Base-by-base conservation (phyloP, 1,140 invertebrate species). In the Chironomus striatipennis region DNA sequence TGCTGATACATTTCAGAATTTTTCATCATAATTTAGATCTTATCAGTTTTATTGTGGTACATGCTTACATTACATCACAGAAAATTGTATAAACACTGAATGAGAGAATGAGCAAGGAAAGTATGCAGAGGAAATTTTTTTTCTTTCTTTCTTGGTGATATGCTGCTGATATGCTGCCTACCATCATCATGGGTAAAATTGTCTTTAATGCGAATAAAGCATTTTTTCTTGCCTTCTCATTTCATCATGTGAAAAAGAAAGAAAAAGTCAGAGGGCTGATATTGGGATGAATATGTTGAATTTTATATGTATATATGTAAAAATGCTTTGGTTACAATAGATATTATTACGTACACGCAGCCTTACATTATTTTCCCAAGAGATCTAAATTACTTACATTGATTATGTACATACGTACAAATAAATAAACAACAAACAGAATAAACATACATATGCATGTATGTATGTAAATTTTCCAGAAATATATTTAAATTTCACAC, bases 21-120 rank as follows among this genome's bases (percentile, higher is more conserved):
- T 57, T 57, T 57, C 47, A 57, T 70, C 20, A 70, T 70, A 70
- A 70, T 70, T 70, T 70, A 70, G 65, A 70, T 70, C 20, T 70
- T 70, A 70, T 70, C 65, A 70, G 65, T 70, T 70, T 70, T 70
- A 70, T 70, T 70, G 65, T 70, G 65, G 65, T 70, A 70, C 65
- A 70, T 70, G 65, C 65, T 70, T 70, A 70, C 65, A 70, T 70
- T 70, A 70, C 65, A 70, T 70, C 65, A 70, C 17, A 70, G 20
- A 70, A 70, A 70, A 70, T 20, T 70, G 65, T 70, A 57, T 57
- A 70, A 70, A 21, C 65, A 70, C 24, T 34, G 65, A 70, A 17
- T 15, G 47, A 34, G 24, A 34, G 24, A 34, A 15, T 57, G 47
- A 57, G 47, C 47, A 34, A 34, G 24, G 1, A 34, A 34, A 34